These are phyloP conservation scores for Thecocarcelia acutangulata DNA, from an alignment of 2,888 invertebrate genomes.

Conservation along the genomic window DNA sequence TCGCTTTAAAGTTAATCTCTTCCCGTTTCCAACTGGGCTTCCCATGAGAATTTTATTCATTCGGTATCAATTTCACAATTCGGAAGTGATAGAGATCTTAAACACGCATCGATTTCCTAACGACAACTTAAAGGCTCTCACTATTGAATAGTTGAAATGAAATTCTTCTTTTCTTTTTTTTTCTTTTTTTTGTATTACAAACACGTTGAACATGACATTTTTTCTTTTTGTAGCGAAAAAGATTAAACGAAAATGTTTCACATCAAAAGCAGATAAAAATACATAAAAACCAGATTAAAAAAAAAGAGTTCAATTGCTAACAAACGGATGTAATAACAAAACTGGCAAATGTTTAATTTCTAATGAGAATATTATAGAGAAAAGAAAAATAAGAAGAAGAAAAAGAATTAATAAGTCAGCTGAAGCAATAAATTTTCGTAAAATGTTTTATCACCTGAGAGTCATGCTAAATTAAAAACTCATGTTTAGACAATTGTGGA, in stretches of 20 bases:
- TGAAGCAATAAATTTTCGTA: slow-evolving; percentile 26
- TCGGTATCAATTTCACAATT: slow-evolving; percentile 12
- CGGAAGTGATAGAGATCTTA: slow-evolving; percentile 48
- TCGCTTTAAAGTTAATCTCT: not conserved
- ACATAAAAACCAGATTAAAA: slow-evolving; percentile 18
- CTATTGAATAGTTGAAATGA: not conserved
- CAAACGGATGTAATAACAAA: slow-evolving; percentile 12
- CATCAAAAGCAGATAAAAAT: slow-evolving; percentile 1
- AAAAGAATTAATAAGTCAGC: not conserved
- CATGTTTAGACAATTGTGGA: not conserved
- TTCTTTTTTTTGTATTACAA: not conserved
- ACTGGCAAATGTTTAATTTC: not conserved
- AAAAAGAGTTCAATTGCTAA: not conserved
- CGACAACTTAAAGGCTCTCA: not conserved
- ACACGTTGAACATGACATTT: slow-evolving; percentile 32
- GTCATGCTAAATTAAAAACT: slow-evolving; percentile 2
- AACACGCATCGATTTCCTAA: slow-evolving; percentile 43
- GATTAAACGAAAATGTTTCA: slow-evolving; percentile 23
- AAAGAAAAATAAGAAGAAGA: not conserved
- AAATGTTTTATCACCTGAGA: not conserved
- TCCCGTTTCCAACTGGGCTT: slow-evolving; percentile 29
- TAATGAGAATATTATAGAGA: slow-evolving; percentile 3
- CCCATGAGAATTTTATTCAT: slow-evolving; percentile 36
- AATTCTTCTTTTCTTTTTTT: no score
- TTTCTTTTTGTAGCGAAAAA: slow-evolving; percentile 9